Evolutionary conservation across 1,140 invertebrate species (phyloP).

Genomic region (Drosophila orosa): DNA sequence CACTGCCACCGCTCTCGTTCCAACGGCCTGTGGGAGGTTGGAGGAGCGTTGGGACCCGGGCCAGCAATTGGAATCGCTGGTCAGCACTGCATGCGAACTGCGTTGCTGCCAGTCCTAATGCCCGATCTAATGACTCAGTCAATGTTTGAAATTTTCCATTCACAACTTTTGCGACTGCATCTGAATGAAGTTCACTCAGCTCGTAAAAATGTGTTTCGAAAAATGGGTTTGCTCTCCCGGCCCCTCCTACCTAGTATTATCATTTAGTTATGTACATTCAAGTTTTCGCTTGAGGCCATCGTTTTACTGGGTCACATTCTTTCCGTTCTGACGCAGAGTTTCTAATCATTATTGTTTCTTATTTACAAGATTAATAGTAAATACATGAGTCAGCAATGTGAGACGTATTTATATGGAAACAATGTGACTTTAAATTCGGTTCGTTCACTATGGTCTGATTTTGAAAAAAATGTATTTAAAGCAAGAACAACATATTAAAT

Average conservation of each 20-base stretch:
- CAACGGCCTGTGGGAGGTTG: slow-evolving; percentile 7
- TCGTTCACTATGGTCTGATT: slow-evolving; percentile 2
- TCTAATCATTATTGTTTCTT: slow-evolving; percentile 25
- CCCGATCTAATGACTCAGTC: slow-evolving; percentile 23
- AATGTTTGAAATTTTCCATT: slow-evolving; percentile 28
- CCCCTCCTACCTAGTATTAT: neutral
- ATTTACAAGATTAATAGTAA: slow-evolving; percentile 38
- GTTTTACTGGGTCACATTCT: slow-evolving; percentile 29
- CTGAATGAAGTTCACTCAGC: slow-evolving; percentile 24
- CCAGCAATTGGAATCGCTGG: slow-evolving; percentile 12
- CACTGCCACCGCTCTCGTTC: slow-evolving; percentile 16
- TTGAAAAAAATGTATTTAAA: neutral
- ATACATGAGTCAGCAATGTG: slow-evolving; percentile 31
- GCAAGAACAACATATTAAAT: neutral
- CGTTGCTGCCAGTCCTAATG: neutral
- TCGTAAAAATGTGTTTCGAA: neutral
- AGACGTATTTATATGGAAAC: neutral
- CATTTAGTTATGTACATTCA: neutral
- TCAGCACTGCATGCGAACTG: slow-evolving; percentile 20
- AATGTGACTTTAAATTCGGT: neutral
- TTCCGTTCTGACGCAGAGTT: slow-evolving; percentile 23
- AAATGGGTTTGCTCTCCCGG: neutral
- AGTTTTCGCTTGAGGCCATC: neutral
- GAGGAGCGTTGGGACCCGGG: slow-evolving; percentile 10
- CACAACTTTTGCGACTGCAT: slow-evolving; percentile 25